phyloP scores from a whole-genome alignment of 2,113 vertebrate species.

The Vulpes lagopus region DNA sequence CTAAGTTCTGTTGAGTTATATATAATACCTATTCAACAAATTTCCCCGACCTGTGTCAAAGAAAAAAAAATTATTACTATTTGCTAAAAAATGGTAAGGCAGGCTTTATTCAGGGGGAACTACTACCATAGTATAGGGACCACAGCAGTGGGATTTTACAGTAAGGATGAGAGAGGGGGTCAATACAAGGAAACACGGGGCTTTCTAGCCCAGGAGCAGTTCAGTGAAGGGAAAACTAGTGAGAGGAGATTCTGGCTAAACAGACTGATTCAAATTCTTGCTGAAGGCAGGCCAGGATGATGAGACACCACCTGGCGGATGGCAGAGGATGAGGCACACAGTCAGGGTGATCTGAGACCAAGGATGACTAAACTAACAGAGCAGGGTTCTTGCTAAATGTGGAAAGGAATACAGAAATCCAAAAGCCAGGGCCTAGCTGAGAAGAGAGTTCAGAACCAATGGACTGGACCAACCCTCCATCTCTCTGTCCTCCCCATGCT shows the following conservation, averaged over 20 bases:
- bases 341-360: neutral
- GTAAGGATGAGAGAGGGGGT: neutral
- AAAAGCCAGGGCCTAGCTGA: neutral
- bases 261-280: neutral
- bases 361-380: neutral
- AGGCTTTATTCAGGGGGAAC: neutral
- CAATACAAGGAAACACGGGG: neutral
- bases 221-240: neutral
- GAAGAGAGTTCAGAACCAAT: neutral
- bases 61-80: neutral
- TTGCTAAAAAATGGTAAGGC: neutral
- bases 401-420: neutral
- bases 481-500: accelerated
- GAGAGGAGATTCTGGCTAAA: neutral
- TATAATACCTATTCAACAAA: neutral
- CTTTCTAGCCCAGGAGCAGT: neutral
- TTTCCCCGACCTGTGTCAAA: neutral
- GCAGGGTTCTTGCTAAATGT: neutral
- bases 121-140: too few relatives aligned
- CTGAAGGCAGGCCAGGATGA: neutral
- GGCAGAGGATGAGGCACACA: neutral
- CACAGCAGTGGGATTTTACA: neutral
- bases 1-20: neutral
- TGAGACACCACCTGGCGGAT: too few relatives aligned
- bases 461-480: neutral